Conservation (phyloP, 2,113 vertebrate species). For the zebrafish (Danio rerio) region DNA sequence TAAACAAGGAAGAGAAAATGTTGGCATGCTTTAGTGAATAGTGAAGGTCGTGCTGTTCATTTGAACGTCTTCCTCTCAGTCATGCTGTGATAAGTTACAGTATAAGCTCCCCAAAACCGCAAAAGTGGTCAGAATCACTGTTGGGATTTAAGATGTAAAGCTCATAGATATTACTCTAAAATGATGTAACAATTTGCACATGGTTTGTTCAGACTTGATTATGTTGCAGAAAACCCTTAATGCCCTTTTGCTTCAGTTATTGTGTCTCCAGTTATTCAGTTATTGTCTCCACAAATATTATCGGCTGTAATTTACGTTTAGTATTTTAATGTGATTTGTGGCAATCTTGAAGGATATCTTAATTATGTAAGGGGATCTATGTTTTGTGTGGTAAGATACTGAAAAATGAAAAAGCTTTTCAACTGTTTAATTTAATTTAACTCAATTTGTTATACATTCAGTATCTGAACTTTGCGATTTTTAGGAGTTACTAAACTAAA, state of each 20-base stretch:
- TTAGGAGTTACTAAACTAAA: too few relatives aligned
- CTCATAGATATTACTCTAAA: neutral
- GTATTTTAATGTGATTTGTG: neutral
- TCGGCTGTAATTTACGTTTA: neutral
- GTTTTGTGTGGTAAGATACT: too few relatives aligned
- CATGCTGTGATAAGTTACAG: neutral
- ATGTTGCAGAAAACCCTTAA: neutral
- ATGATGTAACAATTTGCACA: neutral
- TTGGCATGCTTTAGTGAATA: neutral
- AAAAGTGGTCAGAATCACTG: neutral
- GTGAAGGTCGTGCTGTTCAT: neutral
- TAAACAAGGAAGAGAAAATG: neutral
- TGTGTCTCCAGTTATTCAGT: too few relatives aligned
- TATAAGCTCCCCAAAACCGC: neutral
- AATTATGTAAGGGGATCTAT: too few relatives aligned
- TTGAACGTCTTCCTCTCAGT: neutral
- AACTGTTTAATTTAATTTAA: too few relatives aligned
- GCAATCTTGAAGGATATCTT: too few relatives aligned
- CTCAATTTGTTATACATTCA: too few relatives aligned
- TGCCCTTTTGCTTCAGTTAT: neutral
- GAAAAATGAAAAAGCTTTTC: too few relatives aligned
- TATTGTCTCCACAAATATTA: neutral
- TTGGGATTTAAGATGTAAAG: neutral
- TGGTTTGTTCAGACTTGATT: neutral
- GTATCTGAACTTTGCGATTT: too few relatives aligned